Evolutionary conservation across 2,888 invertebrate genomes (phyloP), one percentile per base, ranked within the genome.

Genomic region (Noctua janthina): DNA sequence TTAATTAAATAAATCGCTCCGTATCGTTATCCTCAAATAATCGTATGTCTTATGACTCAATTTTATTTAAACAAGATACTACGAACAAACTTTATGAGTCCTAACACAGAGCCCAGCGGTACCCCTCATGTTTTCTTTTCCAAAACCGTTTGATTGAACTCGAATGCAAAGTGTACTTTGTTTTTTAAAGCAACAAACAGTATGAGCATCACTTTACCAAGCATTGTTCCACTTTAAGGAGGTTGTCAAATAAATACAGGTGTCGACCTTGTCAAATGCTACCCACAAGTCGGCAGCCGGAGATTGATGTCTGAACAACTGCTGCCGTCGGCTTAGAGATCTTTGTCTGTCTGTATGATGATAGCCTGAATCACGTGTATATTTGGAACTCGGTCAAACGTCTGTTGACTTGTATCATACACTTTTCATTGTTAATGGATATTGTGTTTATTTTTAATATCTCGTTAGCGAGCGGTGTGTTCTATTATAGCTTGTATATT

Each of bases 311-410:
- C 73, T 83, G 85, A 92, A 92, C 93, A 94, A 94, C 94, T 94
- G 93, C 73, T 85, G 80, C 79, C 76, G 87, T 82, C 85, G 88
- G 85, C 88, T 91, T 89, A 83, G 88, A 90, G 89, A 87, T 87
- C 92, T 90, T 92, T 93, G 92, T 93, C 85, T 82, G 89, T 87
- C 90, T 87, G 90, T 88, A 90, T 86, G 88, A 90, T 89, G 88
- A 90, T 89, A 74, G 85, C 76, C 85, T 93, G 92, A 94, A 87
- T 94, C 94, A 93, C 87, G 85, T 81, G 88, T 93, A 92, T 91
- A 93, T 94, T 92, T 91, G 89, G 90, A 94, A 91, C 89, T 92
- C 93, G 93, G 93, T 93, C 94, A 92, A 91, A 87, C 87, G 91
- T 90, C 91, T 89, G 90, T 78, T 80, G 90, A 87, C 82, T 87